These are phyloP conservation scores for Ridgeia piscesae DNA, from an alignment of 1,140 invertebrate species.

Conservation along the genomic window DNA sequence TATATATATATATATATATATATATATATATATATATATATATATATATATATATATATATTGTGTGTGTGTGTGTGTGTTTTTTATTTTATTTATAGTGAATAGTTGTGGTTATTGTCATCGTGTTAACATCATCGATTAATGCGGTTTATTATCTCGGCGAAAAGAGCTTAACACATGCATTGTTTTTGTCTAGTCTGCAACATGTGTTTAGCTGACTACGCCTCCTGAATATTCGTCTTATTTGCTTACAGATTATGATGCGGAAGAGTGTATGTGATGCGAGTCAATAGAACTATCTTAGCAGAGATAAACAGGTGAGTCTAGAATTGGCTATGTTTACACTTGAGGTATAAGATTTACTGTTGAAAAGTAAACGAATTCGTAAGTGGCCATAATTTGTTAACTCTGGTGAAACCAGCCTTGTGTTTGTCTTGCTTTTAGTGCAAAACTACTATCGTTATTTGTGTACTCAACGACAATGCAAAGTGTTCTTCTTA, in stretches of 20 bases:
- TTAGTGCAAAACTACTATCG: not conserved
- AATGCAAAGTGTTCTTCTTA: not conserved
- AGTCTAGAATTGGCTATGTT: not conserved
- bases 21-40: too few species aligned
- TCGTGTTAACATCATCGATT: too few species aligned
- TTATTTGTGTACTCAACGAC: not conserved
- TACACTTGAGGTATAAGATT: not conserved
- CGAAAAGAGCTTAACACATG: too few species aligned
- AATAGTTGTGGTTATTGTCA: too few species aligned
- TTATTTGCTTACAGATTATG: not conserved
- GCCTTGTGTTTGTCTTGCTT: not conserved
- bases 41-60: too few species aligned
- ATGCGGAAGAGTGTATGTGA: not conserved
- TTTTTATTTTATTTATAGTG: too few species aligned
- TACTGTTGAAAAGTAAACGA: not conserved
- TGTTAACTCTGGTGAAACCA: not conserved
- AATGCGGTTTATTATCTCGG: too few species aligned
- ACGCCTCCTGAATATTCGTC: not conserved
- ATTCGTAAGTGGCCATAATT: not conserved
- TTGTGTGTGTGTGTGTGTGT: too few species aligned
- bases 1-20: too few species aligned
- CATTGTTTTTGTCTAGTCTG: not conserved
- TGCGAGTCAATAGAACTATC: not conserved
- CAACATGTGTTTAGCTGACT: not conserved
- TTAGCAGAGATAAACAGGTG: not conserved